These are phyloP conservation scores for Amorpha juglandis DNA, from an alignment of 2,888 invertebrate genomes.

Conservation along the genomic window DNA sequence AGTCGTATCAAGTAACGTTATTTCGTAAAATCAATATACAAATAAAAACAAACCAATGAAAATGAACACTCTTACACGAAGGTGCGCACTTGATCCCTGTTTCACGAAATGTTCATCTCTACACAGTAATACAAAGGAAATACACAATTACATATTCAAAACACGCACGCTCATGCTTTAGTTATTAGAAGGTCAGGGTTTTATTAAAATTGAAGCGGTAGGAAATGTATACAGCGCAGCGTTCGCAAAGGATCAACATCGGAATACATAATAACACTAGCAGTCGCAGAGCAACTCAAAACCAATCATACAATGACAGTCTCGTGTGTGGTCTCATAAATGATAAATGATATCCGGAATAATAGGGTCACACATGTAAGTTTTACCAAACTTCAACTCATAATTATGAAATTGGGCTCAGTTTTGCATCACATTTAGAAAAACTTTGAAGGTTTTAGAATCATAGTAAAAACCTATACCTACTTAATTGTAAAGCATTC, in stretches of 20 bases:
- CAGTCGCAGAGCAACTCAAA: not conserved
- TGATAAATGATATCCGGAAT: not conserved
- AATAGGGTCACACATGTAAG: not conserved
- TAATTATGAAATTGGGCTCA: no score
- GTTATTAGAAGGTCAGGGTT: conserved; percentile 30
- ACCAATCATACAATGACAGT: not conserved
- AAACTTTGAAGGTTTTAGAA: no score
- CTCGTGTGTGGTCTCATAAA: not conserved
- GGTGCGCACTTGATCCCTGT: not conserved
- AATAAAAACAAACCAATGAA: not conserved
- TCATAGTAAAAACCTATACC: no score
- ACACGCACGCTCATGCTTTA: conserved; percentile 25
- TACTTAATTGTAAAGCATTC: no score
- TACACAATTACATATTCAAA: conserved; percentile 18
- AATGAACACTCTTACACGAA: not conserved
- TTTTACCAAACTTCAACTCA: not conserved
- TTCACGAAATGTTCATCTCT: not conserved
- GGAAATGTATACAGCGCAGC: conserved; percentile 27
- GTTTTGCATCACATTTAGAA: no score
- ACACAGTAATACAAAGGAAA: not conserved
- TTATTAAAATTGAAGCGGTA: conserved; percentile 29
- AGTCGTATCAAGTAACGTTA: no score
- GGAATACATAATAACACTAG: conserved; percentile 15
- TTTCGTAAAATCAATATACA: no score
- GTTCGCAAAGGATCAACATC: not conserved